Base-by-base conservation (phyloP, 2,113 vertebrate genomes). In the Pseudorhombus dupliciocellatus region DNA sequence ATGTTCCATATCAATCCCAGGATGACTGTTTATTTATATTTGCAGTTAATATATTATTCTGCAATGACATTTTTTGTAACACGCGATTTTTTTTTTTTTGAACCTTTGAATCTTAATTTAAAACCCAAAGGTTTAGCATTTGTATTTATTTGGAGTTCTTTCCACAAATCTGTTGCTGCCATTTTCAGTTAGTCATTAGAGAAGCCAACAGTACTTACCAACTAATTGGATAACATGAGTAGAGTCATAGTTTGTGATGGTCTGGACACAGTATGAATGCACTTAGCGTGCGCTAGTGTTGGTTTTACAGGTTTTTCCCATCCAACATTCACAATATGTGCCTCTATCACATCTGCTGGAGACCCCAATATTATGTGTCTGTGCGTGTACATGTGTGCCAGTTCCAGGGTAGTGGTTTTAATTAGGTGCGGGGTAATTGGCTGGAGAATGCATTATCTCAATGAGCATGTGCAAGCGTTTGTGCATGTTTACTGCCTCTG, bases 61-160 rank as follows among this genome's bases (percentile, higher is more conserved):
- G 94, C 93, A 94, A 94, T 94, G 93, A 94, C 92, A n/a, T 31
- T 8, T 55, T 30, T 72, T 77, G 94, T 94, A 94, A 93, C 46
- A 94, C 92, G 91, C 94, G 93, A 80, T 81, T 73, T 92, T 61
- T 93, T 88, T 78, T 94, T 93, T 93, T 88, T 79, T 94, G 93
- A 95, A 95, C 95, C 94, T n/a, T n/a, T 93, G 92, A 94, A 95
- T 94, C 93, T 94, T 95, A 95, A 96, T 95, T 95, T 95, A 94
- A 95, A 93, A 70, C 50, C 93, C 93, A 94, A 59, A 65, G 26
- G 20, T 78, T 78, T 93, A 94, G 90, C 91, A 89, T 94, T 95
- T 95, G 94, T 95, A 95, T 93, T 95, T 94, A 92, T 92, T 24
- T 6, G 30, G 12, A 16, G 31, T 46, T 44, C 25, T 2, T 57